Evolutionary conservation across 2,113 vertebrate species (phyloP), one percentile per base, ranked within the genome.

Genomic region (Xyrauchen texanus): DNA sequence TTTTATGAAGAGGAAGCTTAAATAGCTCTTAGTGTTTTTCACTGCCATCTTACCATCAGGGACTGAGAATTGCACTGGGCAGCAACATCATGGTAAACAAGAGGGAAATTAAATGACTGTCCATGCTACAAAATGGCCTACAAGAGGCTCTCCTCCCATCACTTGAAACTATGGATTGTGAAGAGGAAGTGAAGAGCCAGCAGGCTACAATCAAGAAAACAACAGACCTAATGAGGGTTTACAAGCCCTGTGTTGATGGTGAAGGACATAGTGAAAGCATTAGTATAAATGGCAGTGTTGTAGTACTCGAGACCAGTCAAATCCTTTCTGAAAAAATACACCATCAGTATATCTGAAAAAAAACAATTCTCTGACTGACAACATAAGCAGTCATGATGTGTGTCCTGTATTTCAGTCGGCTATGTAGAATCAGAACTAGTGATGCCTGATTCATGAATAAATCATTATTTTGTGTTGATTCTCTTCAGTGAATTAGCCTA

Each of bases 41-140:
- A 8, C 63, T 34, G 61, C 49, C 47, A 73, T 80, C 78, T 83
- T 64, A 63, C 80, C 78, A 83, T 83, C 78, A 80, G 74, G 13
- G 58, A 62, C 34, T 45, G n/a, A 76, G 72, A 58, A 61, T 8
- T 53, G 58, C 4, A 3, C 49, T 63, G 77, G 64, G 52, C 44
- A 83, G 60, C 70, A 53, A 70, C 68, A 70, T 70, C 52, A 34
- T 44, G 65, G 46, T 53, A 66, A 66, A 4, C 11, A 12, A 72
- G 67, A 76, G 2, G 53, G 42, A 47, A 16, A 51, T 49, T 7
- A 72, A 83, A 77, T 80, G 73, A 58, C 67, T 58, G 55, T 13
- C 55, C 55, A 52, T 46, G 60, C 78, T 58, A 5, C 10, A 34
- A 34, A 34, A 34, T 34, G 21, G 21, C 21, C 21, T 51, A 57